Base-by-base conservation (phyloP, 1,140 invertebrate genomes). In the Eciton burchellii region DNA sequence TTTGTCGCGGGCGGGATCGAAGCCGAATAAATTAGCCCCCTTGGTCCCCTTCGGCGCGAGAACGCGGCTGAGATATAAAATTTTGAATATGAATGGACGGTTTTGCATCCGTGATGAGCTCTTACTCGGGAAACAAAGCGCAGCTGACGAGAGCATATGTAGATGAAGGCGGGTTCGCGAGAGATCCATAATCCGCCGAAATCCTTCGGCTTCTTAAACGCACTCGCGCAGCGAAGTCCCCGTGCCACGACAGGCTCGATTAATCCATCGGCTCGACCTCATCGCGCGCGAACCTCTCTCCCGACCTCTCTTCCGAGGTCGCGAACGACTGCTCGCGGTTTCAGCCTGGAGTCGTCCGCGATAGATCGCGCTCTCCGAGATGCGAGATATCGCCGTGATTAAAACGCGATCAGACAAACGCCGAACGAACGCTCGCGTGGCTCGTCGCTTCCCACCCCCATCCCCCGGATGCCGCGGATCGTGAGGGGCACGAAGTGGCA, bases 1-100 rank as follows among this genome's bases (percentile, higher is more conserved):
- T 93, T 93, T 92, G 90, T 92, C 91, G 89, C 84, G 84, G 88
- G 71, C 62, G 72, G 88, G 89, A 93, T 92, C 91, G 92, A 92
- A 93, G 88, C 81, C 84, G 94, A 94, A 94, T 94, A 94, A 94
- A 94, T 94, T 94, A 94, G 93, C 90, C 88, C 72, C 83, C 85
- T 70, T 65, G 35, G 2, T 35, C 6, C 35, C 35, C 35, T 35
- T n/a, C n/a, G n/a, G 81, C 63, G 60, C 56, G 65, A 81, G 72
- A 73, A 88, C 86, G 86, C 86, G 89, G 86, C 59, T 92, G 95
- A 95, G 96, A 96, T 96, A 96, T 96, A 96, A 96, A 97, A 96
- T 96, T 96, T 96, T 96, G 96, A 97, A 97, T 97, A 97, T 97
- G 96, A 96, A 97, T 97, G 95, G 96, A 95, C 95, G 96, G 96